Conservation (phyloP, 2,113 vertebrate species). For the Pitta sordida region DNA sequence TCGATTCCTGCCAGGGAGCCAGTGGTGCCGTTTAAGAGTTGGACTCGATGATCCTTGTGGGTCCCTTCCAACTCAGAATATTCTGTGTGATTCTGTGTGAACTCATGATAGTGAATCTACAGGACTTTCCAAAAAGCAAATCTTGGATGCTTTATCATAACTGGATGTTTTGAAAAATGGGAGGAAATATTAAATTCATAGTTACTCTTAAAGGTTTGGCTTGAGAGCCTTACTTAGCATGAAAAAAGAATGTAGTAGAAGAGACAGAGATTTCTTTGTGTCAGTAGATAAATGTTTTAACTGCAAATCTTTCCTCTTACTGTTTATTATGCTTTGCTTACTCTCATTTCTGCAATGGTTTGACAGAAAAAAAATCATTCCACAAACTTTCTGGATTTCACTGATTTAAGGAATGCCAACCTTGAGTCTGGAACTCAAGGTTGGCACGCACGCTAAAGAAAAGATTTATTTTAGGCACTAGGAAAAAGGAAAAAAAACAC, state of each 20-base stretch:
- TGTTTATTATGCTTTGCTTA: background rate
- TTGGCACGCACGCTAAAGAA: too few relatives aligned
- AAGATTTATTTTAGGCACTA: too few relatives aligned
- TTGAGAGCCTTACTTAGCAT: background rate
- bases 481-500: too few relatives aligned
- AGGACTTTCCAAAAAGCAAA: background rate
- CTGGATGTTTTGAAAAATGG: background rate
- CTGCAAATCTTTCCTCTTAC: background rate
- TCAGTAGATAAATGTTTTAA: background rate
- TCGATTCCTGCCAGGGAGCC: too few relatives aligned
- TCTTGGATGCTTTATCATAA: background rate
- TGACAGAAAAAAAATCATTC: background rate
- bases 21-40: too few relatives aligned
- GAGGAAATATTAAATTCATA: background rate
- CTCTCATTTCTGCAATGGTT: background rate
- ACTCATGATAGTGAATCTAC: background rate
- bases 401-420: too few relatives aligned
- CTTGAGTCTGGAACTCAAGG: too few relatives aligned
- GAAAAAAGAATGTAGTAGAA: background rate
- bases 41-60: too few relatives aligned
- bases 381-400: background rate
- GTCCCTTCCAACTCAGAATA: too few relatives aligned
- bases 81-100: too few relatives aligned
- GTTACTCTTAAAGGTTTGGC: background rate
- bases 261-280: background rate